Conservation (phyloP, 2,888 invertebrate species). For the Halictus ligatus region DNA sequence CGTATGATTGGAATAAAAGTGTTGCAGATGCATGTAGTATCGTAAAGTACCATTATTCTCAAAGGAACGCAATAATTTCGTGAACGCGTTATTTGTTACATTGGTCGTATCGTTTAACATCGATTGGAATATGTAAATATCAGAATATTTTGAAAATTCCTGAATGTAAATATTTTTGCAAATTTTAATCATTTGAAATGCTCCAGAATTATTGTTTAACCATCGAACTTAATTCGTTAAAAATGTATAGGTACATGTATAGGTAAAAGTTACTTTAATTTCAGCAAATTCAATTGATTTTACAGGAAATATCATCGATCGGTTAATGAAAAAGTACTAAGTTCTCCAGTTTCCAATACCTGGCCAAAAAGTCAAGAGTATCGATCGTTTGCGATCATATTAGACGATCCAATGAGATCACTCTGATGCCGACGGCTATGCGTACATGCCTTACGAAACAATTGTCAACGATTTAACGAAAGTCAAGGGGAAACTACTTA, state of each 20-base stretch:
- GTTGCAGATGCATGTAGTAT: not conserved
- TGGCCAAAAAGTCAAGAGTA: not conserved
- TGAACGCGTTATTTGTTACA: not conserved
- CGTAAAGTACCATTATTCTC: not conserved
- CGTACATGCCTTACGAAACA: conserved; percentile 56
- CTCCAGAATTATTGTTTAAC: not conserved
- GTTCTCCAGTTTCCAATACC: conserved; percentile 4
- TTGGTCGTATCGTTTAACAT: not conserved
- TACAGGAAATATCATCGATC: not conserved
- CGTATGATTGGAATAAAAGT: not conserved
- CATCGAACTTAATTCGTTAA: not conserved
- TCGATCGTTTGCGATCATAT: not conserved
- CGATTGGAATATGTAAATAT: not conserved
- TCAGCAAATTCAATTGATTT: not conserved
- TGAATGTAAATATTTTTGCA: not conserved
- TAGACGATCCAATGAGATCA: not conserved
- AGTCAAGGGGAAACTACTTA: conserved; percentile 17
- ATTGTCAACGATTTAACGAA: conserved; percentile 17
- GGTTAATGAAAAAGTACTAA: not conserved
- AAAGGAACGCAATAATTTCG: not conserved
- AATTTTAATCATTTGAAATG: not conserved
- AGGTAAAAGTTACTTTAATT: not conserved
- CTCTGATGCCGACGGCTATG: conserved; percentile 40
- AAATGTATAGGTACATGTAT: not conserved
- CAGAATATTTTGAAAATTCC: not conserved